These are phyloP conservation scores for Orbicella faveolata DNA, from an alignment of 64 coral and sea anemone species.

Conservation along the genomic window DNA sequence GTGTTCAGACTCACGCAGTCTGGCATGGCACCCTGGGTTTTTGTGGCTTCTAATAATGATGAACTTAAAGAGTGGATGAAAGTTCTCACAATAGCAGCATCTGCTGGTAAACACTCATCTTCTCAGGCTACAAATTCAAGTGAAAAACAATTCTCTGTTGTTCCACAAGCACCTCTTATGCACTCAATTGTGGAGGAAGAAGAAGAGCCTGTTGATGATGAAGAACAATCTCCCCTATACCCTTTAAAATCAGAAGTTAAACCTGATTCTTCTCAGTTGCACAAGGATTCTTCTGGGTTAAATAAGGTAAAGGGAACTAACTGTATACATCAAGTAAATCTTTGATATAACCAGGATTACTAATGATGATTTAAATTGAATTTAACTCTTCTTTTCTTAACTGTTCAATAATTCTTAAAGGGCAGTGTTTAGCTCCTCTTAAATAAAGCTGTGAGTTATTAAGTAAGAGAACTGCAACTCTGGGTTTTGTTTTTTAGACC, in stretches of 20 bases:
- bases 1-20: constrained; percentile 90
- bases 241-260: neutral
- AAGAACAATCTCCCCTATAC: neutral
- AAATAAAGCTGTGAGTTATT: too few species aligned
- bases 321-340: neutral
- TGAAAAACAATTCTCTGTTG: constrained; percentile 1
- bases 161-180: constrained; percentile 30
- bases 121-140: neutral
- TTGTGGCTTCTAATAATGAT: constrained; percentile 77
- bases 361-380: neutral
- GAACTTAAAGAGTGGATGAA: constrained; percentile 96
- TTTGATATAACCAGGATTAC: neutral
- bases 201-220: constrained; percentile 9
- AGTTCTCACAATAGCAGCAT: constrained; percentile 85
- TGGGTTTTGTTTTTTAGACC: too few species aligned
- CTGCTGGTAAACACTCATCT: constrained; percentile 69
- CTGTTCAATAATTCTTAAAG: neutral
- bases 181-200: constrained; percentile 78
- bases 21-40: constrained; percentile 89
- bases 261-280: neutral
- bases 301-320: constrained; percentile 19
- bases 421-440: too few species aligned
- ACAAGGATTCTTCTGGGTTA: neutral
- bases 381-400: neutral
- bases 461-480: too few species aligned